Percentiles rank a stretch among this genome's conserved stretches.
These are phyloP conservation scores for Urocynchramus pylzowi DNA, from an alignment of 2,113 vertebrate species.

Conservation along the genomic window DNA sequence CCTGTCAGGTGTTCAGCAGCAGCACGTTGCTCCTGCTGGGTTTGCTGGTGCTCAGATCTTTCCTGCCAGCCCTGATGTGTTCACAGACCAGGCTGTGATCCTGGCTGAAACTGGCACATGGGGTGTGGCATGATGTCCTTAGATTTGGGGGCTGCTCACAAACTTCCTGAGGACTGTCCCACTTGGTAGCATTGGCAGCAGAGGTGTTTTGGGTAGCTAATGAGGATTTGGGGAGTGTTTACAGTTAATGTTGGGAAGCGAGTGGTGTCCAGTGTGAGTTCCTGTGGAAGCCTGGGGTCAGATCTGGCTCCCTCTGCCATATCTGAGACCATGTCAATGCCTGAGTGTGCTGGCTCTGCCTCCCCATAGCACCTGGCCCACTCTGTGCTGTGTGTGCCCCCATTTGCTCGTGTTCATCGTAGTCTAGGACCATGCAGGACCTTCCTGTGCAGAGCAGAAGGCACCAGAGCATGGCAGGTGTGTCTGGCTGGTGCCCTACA, in stretches of 20 bases:
- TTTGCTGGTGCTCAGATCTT: neutral
- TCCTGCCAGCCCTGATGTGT: neutral
- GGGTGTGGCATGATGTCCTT: neutral
- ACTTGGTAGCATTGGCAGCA: neutral
- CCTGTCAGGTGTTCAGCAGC: neutral
- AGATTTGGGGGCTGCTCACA: neutral
- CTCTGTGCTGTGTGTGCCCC: neutral
- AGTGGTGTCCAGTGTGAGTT: accelerated
- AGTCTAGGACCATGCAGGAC: neutral
- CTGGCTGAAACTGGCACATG: neutral
- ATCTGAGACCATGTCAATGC: neutral
- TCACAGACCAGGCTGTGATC: neutral
- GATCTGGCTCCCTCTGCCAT: neutral
- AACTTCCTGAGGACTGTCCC: neutral
- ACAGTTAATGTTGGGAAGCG: neutral
- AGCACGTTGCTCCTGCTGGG: accelerated
- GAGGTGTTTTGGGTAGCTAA: neutral
- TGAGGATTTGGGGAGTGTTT: neutral
- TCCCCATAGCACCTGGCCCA: neutral
- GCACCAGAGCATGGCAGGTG: neutral
- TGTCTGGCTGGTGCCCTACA: neutral
- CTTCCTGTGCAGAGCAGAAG: neutral
- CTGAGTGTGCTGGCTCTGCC: neutral
- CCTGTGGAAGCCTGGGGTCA: accelerated
- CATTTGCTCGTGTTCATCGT: accelerated